These are phyloP conservation scores for Rhagoletis zephyria DNA, from an alignment of 1,140 invertebrate genomes.

Conservation along the genomic window DNA sequence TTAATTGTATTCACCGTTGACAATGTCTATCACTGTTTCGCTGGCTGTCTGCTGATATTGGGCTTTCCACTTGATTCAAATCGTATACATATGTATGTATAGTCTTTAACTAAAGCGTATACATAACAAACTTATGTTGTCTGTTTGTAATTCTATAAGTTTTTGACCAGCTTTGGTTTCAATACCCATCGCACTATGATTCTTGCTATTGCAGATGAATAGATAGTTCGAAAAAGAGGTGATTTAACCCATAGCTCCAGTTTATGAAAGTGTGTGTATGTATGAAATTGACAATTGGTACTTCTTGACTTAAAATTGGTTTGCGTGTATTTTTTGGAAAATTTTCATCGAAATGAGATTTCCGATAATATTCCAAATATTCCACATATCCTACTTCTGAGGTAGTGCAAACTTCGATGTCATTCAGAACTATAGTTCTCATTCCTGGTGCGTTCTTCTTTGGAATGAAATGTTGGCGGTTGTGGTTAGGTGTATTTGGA, in stretches of 20 bases:
- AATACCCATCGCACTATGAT: neutral
- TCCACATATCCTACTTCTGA: too few relatives aligned
- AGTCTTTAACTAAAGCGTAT: neutral
- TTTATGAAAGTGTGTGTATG: too few relatives aligned
- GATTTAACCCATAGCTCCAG: neutral
- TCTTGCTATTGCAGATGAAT: too few relatives aligned
- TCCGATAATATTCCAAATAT: neutral
- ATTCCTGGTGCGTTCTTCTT: too few relatives aligned
- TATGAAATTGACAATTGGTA: neutral
- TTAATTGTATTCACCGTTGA: constrained; percentile 37
- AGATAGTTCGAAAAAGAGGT: too few relatives aligned
- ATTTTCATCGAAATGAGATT: neutral
- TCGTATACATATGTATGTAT: neutral
- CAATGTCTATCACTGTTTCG: constrained; percentile 1
- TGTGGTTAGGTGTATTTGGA: too few relatives aligned
- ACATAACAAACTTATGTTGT: too few relatives aligned
- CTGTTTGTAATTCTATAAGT: too few relatives aligned
- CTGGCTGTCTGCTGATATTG: neutral
- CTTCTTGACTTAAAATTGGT: neutral
- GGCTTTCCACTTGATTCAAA: neutral
- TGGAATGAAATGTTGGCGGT: too few relatives aligned
- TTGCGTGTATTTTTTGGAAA: neutral
- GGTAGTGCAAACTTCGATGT: too few relatives aligned
- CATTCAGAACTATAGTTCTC: too few relatives aligned
- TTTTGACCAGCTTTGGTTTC: neutral